Base-by-base conservation (phyloP, 2,797 vertebrate species). In the Nyctibius grandis region DNA sequence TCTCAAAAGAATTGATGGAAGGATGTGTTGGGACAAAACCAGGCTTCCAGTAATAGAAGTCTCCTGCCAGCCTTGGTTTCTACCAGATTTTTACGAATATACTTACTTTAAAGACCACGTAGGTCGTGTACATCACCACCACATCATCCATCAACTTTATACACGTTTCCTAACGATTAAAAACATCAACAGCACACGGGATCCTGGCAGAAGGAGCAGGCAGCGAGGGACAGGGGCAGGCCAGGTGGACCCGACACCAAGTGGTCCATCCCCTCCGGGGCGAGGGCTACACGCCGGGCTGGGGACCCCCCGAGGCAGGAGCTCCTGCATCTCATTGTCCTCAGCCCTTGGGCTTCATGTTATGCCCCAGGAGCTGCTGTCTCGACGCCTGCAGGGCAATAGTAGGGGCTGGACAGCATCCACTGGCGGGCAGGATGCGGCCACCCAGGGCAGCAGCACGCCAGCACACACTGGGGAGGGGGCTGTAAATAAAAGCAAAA, bases 91-190 rank as follows among this genome's bases (percentile, higher is more conserved):
- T 88, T 74, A 93, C 9, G 5, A 89, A 75, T 73, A 76, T 1
- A 19, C 53, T 77, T 59, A 38, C 45, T 54, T 89, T 45, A 59
- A 79, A 78, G 91, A 61, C 34, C 3, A 0, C 26, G 86, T 50
- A 92, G 57, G 67, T 60, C 81, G 67, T n/a, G 34, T 38, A 7
- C 26, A 54, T 76, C 85, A 82, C 64, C 72, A 59, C 19, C 86
- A 91, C 73, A 54, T 73, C 86, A 79, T 94, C 89, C 84, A 88
- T 92, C 93, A 91, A 33, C 60, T 89, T 76, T 31, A 83, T 50
- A 69, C 36, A 79, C 3, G 3, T 61, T 76, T 87, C 80, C 74
- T 85, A 13, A 67, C 12, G 44, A 92, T 64, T 76, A 85, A 93
- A 92, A 72, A 33, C 89, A 84, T 42, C 92, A 57, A 15, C 45